Percentiles rank a stretch among this genome's conserved stretches.
phyloP scores from a whole-genome alignment of 1,140 invertebrate species.

The Eciton burchellii region DNA sequence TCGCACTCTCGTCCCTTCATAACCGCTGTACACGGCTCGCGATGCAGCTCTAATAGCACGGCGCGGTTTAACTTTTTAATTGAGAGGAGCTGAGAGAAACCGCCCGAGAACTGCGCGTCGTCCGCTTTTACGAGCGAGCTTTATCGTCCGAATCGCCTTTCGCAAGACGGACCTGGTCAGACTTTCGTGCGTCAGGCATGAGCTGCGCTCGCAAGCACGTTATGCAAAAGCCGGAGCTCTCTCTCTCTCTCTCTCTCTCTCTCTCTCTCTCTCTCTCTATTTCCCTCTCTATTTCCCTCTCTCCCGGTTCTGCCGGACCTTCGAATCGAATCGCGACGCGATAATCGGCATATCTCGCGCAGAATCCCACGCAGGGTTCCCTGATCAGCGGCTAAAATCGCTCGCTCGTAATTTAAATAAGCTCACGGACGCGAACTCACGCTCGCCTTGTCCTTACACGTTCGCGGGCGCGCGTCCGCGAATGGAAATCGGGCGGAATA shows the following conservation, averaged over 20 bases:
- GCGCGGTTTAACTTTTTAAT: conserved; percentile 58
- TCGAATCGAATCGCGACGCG: neutral
- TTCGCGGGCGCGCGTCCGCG: conserved; percentile 1
- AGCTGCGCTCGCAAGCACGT: too few species aligned
- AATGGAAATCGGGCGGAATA: conserved; percentile 79
- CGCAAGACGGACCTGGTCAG: neutral
- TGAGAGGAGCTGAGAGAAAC: conserved; percentile 64
- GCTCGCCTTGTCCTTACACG: conserved; percentile 12
- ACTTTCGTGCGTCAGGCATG: too few species aligned
- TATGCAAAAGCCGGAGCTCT: neutral
- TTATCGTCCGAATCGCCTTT: conserved; percentile 6
- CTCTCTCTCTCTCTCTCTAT: too few species aligned
- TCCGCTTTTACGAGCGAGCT: conserved; percentile 37
- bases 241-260: too few species aligned
- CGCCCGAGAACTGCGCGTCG: conserved; percentile 66
- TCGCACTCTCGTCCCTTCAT: conserved; percentile 27
- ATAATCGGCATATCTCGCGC: neutral
- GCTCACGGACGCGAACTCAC: neutral
- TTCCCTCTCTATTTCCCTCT: too few species aligned
- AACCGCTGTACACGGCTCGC: conserved; percentile 35
- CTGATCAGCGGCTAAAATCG: conserved; percentile 31
- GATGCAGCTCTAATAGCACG: conserved; percentile 41
- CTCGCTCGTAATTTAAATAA: conserved; percentile 39
- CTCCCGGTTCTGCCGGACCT: too few species aligned
- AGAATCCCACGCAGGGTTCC: neutral